phyloP scores from a whole-genome alignment of 2,797 vertebrate species.

The Pangasius mekongensis region DNA sequence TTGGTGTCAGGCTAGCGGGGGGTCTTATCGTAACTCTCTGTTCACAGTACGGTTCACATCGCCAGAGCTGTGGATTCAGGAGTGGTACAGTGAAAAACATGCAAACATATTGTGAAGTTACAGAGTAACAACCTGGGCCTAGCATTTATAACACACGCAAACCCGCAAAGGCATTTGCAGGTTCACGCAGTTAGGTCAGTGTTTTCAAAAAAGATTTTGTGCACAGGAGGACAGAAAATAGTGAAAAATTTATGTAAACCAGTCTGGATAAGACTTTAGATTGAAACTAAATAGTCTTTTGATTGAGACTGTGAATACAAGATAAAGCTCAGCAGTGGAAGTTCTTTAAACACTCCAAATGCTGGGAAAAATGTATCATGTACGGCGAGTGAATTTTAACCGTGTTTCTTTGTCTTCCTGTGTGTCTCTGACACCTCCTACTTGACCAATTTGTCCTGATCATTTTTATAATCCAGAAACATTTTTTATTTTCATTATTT shows the following conservation, averaged over 20 bases:
- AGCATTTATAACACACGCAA: not conserved
- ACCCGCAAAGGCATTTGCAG: not conserved
- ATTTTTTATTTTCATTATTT: not conserved
- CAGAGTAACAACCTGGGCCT: not conserved
- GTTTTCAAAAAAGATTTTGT: not conserved
- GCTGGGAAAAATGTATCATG: not conserved
- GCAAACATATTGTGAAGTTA: not conserved
- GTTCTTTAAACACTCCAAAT: not conserved
- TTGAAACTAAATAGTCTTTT: not conserved
- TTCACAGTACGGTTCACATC: too few relatives aligned
- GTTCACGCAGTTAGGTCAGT: not conserved
- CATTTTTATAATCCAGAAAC: not conserved
- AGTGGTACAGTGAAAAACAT: not conserved
- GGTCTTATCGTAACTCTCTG: too few relatives aligned
- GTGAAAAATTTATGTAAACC: too few relatives aligned
- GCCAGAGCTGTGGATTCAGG: not conserved
- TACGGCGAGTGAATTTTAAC: not conserved
- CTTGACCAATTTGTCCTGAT: not conserved
- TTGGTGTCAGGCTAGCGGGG: not conserved
- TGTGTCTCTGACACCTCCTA: not conserved
- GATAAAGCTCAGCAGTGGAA: not conserved
- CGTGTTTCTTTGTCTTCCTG: not conserved
- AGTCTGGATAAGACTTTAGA: not conserved
- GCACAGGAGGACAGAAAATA: not conserved
- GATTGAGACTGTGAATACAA: not conserved